Conservation (phyloP, 2,113 vertebrate genomes). For the Sylvia atricapilla region DNA sequence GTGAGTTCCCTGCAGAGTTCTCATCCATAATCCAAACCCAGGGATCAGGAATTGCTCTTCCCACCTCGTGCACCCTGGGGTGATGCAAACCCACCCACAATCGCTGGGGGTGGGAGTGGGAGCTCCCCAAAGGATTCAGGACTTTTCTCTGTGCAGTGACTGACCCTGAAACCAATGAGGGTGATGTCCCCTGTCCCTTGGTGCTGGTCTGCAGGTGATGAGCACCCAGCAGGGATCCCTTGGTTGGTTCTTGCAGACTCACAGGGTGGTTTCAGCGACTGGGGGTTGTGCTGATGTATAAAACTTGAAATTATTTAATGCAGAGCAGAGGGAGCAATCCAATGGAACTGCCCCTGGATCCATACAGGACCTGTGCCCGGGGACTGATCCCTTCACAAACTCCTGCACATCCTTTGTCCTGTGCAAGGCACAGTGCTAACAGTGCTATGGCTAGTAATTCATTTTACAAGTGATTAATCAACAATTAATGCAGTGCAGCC, state of each 20-base stretch:
- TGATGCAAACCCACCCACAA: not conserved
- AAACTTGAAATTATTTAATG: not conserved
- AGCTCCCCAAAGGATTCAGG: not conserved
- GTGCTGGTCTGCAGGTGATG: accelerated
- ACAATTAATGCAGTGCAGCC: not conserved
- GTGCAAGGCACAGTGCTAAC: not conserved
- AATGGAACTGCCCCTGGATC: not conserved
- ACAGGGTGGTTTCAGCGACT: accelerated
- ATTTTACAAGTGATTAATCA: not conserved
- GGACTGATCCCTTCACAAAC: not conserved
- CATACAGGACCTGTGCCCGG: not conserved
- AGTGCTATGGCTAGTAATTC: not conserved
- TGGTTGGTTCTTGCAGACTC: too few species aligned
- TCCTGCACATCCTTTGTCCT: not conserved
- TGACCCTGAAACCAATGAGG: not conserved
- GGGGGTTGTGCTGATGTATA: not conserved
- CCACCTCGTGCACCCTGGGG: accelerated
- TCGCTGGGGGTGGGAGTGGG: accelerated
- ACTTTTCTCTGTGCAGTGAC: not conserved
- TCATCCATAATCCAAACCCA: not conserved
- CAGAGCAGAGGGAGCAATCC: not conserved
- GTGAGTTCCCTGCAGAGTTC: not conserved
- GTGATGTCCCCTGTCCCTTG: accelerated
- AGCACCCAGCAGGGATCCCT: not conserved
- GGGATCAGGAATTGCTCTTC: not conserved